Evolutionary conservation across 2,888 invertebrate species (phyloP).

Genomic region (Tricholauxania praeusta): DNA sequence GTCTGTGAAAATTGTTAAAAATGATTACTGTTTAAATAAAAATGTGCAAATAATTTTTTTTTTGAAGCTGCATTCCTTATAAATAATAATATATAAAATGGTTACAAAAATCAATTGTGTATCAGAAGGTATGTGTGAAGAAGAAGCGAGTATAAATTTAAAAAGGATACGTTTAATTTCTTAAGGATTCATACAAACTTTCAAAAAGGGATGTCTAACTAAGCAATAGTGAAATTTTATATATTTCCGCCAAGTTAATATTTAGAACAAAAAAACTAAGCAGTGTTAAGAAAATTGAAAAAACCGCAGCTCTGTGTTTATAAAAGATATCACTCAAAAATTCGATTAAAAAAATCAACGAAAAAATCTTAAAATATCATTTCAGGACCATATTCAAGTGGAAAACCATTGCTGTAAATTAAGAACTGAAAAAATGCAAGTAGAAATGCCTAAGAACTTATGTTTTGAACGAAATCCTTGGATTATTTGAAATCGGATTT

Average conservation of each 20-base stretch:
- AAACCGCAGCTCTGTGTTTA: too few relatives aligned
- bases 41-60: background rate
- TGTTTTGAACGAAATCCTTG: conserved; percentile 34
- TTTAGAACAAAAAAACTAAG: too few relatives aligned
- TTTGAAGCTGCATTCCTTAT: too few relatives aligned
- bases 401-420: too few relatives aligned
- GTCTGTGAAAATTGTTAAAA: background rate
- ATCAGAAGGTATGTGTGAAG: conserved; percentile 37
- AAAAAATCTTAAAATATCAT: too few relatives aligned
- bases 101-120: conserved; percentile 35
- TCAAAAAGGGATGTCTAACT: background rate
- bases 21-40: background rate
- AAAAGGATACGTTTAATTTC: background rate
- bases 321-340: too few relatives aligned
- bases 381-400: too few relatives aligned
- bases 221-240: too few relatives aligned
- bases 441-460: conserved; percentile 39
- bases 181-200: background rate
- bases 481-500: too few relatives aligned
- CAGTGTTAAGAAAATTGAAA: too few relatives aligned
- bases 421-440: background rate
- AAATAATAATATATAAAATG: conserved; percentile 10
- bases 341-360: too few relatives aligned
- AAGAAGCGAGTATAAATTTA: background rate
- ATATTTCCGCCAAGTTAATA: too few relatives aligned